Conservation (phyloP, 2,888 invertebrate species). For the Chrysina gloriosa region DNA sequence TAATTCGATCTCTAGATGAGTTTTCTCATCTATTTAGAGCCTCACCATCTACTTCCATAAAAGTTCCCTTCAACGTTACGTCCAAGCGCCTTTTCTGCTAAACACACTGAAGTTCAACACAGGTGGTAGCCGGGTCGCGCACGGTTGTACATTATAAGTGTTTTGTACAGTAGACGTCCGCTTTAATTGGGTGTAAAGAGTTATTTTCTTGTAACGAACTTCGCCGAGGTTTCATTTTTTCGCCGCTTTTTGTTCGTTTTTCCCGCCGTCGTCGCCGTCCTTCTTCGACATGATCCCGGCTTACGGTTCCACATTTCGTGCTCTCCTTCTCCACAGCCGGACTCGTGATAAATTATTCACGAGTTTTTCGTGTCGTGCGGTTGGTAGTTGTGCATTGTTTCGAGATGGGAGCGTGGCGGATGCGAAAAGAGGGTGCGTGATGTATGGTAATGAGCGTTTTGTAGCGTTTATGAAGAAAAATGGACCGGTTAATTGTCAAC, state of each 20-base stretch:
- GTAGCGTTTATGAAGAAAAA: conserved; percentile 37
- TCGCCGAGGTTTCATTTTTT: conserved; percentile 37
- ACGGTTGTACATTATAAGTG: conserved; percentile 48
- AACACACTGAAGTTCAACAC: neutral
- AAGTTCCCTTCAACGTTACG: no score
- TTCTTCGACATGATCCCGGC: neutral
- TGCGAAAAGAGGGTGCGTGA: conserved; percentile 21
- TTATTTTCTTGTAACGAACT: conserved; percentile 50
- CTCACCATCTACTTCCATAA: no score
- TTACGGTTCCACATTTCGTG: neutral
- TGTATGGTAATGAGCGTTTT: conserved; percentile 36
- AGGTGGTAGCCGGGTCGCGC: conserved; percentile 47
- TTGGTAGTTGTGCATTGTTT: conserved; percentile 35
- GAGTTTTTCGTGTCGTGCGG: conserved; percentile 37
- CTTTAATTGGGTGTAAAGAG: conserved; percentile 53
- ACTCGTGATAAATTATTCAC: conserved; percentile 36
- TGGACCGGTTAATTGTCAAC: conserved; percentile 37
- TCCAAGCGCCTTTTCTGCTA: no score
- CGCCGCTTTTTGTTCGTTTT: conserved; percentile 38
- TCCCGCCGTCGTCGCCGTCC: neutral
- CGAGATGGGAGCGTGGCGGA: conserved; percentile 20
- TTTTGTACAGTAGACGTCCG: conserved; percentile 49
- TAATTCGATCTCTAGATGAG: no score
- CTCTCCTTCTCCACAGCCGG: neutral
- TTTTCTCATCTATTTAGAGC: no score